Percentiles rank a stretch among this genome's conserved stretches.
These are phyloP conservation scores for Campopleginae sp. DNA, from an alignment of 2,888 invertebrate species.

Conservation along the genomic window DNA sequence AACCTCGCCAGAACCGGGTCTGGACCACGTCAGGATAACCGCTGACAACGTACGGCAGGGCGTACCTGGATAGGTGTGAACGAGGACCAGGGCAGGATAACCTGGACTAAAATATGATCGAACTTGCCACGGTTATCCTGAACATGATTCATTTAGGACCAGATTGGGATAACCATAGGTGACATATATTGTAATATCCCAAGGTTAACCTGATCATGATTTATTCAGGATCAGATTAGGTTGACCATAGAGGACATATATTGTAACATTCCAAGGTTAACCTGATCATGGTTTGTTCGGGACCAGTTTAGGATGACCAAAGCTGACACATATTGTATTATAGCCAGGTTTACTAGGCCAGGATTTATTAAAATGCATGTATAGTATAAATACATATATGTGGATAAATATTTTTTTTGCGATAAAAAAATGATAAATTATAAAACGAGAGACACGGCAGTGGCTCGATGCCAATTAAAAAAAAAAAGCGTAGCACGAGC, in stretches of 20 bases:
- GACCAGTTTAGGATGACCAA: not conserved
- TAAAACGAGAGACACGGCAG: no score
- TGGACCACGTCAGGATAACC: no score
- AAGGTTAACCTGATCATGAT: not conserved
- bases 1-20: not conserved
- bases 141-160: not conserved
- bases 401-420: no score
- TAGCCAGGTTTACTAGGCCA: no score
- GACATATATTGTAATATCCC: not conserved
- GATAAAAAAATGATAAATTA: no score
- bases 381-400: no score
- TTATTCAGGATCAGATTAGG: not conserved
- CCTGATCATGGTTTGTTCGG: not conserved
- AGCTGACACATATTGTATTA: not conserved
- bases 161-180: not conserved
- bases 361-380: no score
- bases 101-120: not conserved
- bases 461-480: no score
- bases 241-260: not conserved
- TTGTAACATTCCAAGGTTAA: not conserved
- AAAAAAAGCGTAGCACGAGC: no score
- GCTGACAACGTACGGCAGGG: no score
- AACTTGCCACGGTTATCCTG: not conserved
- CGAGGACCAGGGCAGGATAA: not conserved
- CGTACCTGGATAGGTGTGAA: no score